Conservation (phyloP, 2,113 vertebrate genomes). For the Phrynosoma blainvillii region DNA sequence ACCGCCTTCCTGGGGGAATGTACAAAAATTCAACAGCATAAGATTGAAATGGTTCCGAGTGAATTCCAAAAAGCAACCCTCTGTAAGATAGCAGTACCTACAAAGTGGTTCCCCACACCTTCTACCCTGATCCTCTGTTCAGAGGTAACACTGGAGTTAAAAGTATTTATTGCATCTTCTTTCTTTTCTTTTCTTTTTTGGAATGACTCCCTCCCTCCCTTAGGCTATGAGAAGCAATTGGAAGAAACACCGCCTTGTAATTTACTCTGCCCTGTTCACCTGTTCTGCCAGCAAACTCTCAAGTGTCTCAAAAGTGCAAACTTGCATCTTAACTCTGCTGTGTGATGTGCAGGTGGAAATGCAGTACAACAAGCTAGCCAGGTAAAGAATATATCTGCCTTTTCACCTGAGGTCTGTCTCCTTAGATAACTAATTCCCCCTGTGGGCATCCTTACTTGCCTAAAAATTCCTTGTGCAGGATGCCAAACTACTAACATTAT, state of each 20-base stretch:
- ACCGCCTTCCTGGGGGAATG: too few relatives aligned
- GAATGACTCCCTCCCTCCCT: conserved; percentile 53
- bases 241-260: conserved; percentile 35
- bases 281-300: conserved; percentile 22
- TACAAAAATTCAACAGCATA: background rate
- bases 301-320: background rate
- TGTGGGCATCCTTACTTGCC: background rate
- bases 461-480: accelerated
- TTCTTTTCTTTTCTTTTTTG: background rate
- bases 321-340: background rate
- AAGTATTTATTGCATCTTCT: background rate
- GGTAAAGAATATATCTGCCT: background rate
- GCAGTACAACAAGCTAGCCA: background rate
- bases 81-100: background rate
- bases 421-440: background rate
- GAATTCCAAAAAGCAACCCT: background rate
- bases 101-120: too few relatives aligned
- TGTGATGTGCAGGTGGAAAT: background rate
- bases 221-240: conserved; percentile 56
- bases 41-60: background rate
- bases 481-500: too few relatives aligned
- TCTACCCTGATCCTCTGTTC: background rate
- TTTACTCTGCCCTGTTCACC: conserved; percentile 40
- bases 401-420: background rate
- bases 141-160: background rate